Base-by-base conservation (phyloP, 2,888 invertebrate genomes). In the Archips xylosteana region DNA sequence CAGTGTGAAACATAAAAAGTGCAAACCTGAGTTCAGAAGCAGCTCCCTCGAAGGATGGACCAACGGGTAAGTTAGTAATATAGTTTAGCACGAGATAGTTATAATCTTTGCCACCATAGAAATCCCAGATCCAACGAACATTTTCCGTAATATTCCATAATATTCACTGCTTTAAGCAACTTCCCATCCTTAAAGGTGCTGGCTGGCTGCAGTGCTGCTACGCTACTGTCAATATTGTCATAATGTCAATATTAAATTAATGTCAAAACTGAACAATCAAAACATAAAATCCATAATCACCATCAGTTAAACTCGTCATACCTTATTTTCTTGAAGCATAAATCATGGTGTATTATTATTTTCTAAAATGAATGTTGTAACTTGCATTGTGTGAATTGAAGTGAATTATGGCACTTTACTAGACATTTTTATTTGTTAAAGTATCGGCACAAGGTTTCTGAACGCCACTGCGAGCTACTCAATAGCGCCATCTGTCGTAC, bases 41-140 rank as follows among this genome's bases (percentile, higher is more conserved):
- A 81, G 89, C 73, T 94, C 94, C 13, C 83, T 94, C 8, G 94
- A 94, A 85, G 91, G 93, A 71, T 92, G 92, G 91, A 83, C 89
- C 63, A 84, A 85, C 67, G 85, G 92, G 94, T 93, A 82, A 70
- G n/a, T n/a, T n/a, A n/a, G 74, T 69, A 60, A 36, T 36, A 4
- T 13, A n/a, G 2, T n/a, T 4, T 39, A 6, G 39, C 39, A 39
- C 39, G 39, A 39, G 5, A 39, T 39, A 39, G 39, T 39, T 39
- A 39, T 1, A 23, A 23, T 1, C 39, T 39, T 6, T 39, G 9
- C 23, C 5, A 1, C 49, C 49, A 5, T 6, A 54, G 15, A 54
- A 54, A 54, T 54, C 3, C 54, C 54, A 23, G 9, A 23, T 54
- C 10, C n/a, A 49, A 12, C 0, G n/a, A n/a, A 5, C n/a, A 4